Conservation (phyloP, 2,113 vertebrate species). For the Phaethornis superciliosus region DNA sequence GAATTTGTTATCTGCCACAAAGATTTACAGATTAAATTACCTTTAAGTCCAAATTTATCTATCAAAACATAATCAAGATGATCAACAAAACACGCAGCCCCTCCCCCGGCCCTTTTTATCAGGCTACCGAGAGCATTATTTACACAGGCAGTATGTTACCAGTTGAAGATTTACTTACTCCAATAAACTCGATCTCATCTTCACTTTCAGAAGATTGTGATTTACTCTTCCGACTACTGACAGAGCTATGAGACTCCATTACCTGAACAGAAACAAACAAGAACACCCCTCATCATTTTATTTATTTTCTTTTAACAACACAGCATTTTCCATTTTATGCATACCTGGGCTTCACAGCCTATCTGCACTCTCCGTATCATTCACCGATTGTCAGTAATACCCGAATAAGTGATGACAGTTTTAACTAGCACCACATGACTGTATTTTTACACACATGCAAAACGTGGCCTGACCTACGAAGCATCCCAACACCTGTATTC, state of each 20-base stretch:
- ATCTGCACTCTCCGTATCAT: neutral
- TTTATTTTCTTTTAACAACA: neutral
- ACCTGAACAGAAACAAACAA: slow-evolving; percentile 55
- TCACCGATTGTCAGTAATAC: fast-evolving
- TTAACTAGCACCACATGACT: fast-evolving
- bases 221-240: neutral
- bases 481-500: fast-evolving
- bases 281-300: neutral
- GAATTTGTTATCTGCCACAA: neutral
- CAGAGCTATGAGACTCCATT: slow-evolving; percentile 53
- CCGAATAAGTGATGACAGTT: fast-evolving
- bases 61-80: neutral
- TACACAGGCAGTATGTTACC: neutral
- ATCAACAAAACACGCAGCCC: neutral
- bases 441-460: fast-evolving
- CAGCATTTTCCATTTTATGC: neutral
- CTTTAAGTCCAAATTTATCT: neutral
- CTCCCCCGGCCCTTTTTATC: neutral
- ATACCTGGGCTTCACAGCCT: neutral
- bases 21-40: neutral
- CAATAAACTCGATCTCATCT: slow-evolving; percentile 77
- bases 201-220: slow-evolving; percentile 59
- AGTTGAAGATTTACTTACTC: slow-evolving; percentile 63
- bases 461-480: neutral
- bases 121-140: neutral